Conservation (phyloP, 2,113 vertebrate genomes). For the Astatoreochromis straeleni region DNA sequence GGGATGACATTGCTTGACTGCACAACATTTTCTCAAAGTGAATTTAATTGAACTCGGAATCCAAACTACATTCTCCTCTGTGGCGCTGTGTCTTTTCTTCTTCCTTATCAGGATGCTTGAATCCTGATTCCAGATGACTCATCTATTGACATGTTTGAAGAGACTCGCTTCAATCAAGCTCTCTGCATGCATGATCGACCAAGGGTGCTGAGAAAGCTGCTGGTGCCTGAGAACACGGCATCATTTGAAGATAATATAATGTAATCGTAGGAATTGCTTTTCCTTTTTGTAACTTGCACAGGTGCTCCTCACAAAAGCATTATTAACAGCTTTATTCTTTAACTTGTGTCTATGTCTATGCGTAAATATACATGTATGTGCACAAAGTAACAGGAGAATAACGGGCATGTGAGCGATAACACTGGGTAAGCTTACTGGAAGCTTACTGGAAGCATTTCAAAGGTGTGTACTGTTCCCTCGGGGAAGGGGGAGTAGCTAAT, state of each 20-base stretch:
- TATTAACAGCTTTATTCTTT: not conserved
- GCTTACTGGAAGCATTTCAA: conserved; percentile 46
- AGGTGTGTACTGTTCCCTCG: conserved; percentile 23
- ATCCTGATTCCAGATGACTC: conserved; percentile 12
- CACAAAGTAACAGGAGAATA: not conserved
- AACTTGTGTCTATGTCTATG: not conserved
- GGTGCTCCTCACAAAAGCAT: not conserved
- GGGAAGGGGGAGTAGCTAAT: conserved; percentile 46
- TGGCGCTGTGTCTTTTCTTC: not conserved
- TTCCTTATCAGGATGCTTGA: not conserved
- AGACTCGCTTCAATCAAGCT: not conserved
- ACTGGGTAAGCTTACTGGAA: conserved; percentile 25
- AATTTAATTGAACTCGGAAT: not conserved
- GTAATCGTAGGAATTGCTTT: not conserved
- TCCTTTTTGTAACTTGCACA: not conserved
- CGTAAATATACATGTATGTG: not conserved
- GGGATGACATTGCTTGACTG: not conserved
- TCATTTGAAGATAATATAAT: not conserved
- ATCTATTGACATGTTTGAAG: conserved; percentile 6
- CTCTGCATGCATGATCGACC: not conserved
- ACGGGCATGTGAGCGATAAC: not conserved
- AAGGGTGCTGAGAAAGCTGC: not conserved
- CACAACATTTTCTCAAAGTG: not conserved
- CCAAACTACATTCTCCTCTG: not conserved
- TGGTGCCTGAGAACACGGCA: not conserved